Evolutionary conservation across 2,888 invertebrate species (phyloP), one percentile per base, ranked within the genome.

Genomic region (Pterostichus madidus): DNA sequence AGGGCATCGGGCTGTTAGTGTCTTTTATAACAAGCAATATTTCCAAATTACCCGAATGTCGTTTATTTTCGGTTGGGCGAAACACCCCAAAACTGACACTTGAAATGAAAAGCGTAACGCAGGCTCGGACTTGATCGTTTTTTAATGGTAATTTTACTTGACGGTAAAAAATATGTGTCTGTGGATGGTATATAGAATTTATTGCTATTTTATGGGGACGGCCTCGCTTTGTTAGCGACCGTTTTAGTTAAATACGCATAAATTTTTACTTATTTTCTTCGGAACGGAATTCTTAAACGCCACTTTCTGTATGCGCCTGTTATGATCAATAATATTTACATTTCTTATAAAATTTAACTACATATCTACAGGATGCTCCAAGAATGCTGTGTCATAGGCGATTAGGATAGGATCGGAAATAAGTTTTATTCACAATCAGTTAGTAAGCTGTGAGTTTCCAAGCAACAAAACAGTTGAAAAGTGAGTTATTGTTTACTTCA

Each of bases 11-110:
- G 49, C 71, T 11, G 71, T 71, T 71, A 71, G 46, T 71, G 71
- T 71, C 71, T 71, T 71, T 71, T 71, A 71, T 71, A 71, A 71
- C 71, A 71, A 71, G 46, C 71, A 71, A 71, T 71, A 71, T 71
- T 71, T 71, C 71, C 71, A 71, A 71, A 71, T 71, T 71, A 71
- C 71, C 71, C 71, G 49, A 71, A 44, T 71, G 71, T 49, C 71
- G 71, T 71, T 71, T 71, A 71, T 71, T 71, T 71, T 68, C 68
- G 2, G 59, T 2, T 11, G 59, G 59, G 31, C 35, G 35, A 35
- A 44, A 39, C 71, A 39, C 71, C 68, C 15, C 68, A 1, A 44
- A 31, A 68, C 71, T 71, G 71, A 71, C 71, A 71, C 71, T 71
- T 46, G 46, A 71, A 68, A 71, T 71, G 71, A 71, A 71, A 71